Base-by-base conservation (phyloP, 2,113 vertebrate species). In the Recurvirostra avosetta region DNA sequence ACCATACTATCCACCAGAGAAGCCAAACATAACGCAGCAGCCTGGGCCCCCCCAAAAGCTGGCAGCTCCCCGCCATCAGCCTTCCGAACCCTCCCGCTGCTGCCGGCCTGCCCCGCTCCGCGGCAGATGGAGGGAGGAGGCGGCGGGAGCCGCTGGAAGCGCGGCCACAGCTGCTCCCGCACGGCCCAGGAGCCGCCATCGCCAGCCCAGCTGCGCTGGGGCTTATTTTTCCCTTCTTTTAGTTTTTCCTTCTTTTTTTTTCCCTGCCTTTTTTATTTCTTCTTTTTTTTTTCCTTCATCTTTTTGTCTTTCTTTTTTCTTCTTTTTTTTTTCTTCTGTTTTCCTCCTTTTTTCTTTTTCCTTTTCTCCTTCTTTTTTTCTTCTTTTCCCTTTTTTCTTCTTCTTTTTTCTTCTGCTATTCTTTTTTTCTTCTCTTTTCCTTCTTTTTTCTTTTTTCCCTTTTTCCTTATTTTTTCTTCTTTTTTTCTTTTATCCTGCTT, bases 311-410 rank as follows among this genome's bases (percentile, higher is more conserved):
- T 13, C 21, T 12, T 4, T 6, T 36, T 10, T 7, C 5, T 9
- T 14, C 3, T 3, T 19, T 12, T 21, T 21, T 43, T 65, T 20
- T 21, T 43, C 11, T 23, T 25, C 6, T 8, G 9, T 21, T 22
- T n/a, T 18, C 9, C 6, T 36, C 9, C 5, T 49, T 27, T 8
- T 5, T 9, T 10, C 3, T 5, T 9, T 6, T 21, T 12, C 41
- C 14, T 7, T 38, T 40, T 12, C 30, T 8, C 7, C 12, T 21
- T 36, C 16, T 38, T 17, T 26, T 5, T 9, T 26, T 5, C 26
- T 22, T 8, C 12, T n/a, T 29, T 20, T 16, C 7, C 23, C 11
- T 18, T 17, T 3, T 27, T 12, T 11, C 19, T 41, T 14, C 7
- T 19, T 29, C 10, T 9, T 14, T 30, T 26, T 19, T 10, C 12